Base-by-base conservation (phyloP, 2,888 invertebrate genomes). In the Drosophila mercatorum region DNA sequence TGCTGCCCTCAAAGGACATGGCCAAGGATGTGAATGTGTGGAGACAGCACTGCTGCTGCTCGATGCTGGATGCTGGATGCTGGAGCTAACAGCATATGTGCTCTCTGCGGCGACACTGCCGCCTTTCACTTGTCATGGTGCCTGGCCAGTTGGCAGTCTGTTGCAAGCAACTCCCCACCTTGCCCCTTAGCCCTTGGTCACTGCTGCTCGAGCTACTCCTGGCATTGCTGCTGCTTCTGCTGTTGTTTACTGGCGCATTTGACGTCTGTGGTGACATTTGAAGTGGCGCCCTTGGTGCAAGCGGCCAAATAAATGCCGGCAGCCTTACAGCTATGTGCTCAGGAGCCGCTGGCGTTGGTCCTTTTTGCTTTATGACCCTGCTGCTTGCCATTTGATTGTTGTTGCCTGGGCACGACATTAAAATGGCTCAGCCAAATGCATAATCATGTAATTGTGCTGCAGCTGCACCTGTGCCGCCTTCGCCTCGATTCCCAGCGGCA, bases 181-280 rank as follows among this genome's bases (percentile, higher is more conserved):
- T 8, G 34, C 17, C 17, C 17, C 17, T 17, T 17, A 17, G 51
- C 58, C 28, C 56, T 36, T 55, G 53, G 53, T 31, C n/a, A 49
- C 2, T n/a, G 28, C 8, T 10, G n/a, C 41, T 43, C 5, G 7
- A 2, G 8, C 47, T 12, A 14, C 46, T 56, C 49, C 40, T 43
- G 22, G 22, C 22, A 17, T 17, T 17, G 38, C 56, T 58, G 58
- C 28, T 28, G 53, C 58, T 67, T 56, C 63, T 68, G 51, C 58
- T 65, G 75, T 71, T 83, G 81, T 73, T 81, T 77, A 73, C 84
- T 78, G 74, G 68, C 68, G 51, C 75, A 69, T 72, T 75, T 77
- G 80, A 78, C 69, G 78, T 78, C 68, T 82, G 83, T 78, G 81
- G 72, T 84, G 84, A 84, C 81, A 81, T 84, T 69, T 83, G 78